Percentiles rank a stretch among this genome's conserved stretches.
Conservation (phyloP, 2,113 vertebrate species). For the Gymnorhina tibicen region DNA sequence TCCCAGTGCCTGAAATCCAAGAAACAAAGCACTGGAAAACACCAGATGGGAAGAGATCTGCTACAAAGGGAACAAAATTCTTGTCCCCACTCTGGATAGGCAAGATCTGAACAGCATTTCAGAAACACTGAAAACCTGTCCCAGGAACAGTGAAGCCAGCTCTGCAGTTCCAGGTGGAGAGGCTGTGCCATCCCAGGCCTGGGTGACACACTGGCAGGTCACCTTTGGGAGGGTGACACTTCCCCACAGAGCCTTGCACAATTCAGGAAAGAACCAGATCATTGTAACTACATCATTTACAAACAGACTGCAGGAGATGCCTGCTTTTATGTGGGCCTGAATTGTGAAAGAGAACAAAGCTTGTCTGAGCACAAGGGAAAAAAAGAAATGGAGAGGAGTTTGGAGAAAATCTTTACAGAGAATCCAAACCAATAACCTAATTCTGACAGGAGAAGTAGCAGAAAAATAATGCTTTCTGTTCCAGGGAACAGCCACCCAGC, state of each 20-base stretch:
- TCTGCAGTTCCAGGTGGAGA: not conserved
- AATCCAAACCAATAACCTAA: not conserved
- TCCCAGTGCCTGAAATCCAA: not conserved
- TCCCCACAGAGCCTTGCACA: not conserved
- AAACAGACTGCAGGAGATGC: not conserved
- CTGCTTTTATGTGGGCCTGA: not conserved
- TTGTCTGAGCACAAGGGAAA: not conserved
- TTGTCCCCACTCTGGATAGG: not conserved
- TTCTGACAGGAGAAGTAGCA: not conserved
- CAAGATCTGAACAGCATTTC: not conserved
- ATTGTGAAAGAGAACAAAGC: not conserved
- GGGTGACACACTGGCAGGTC: not conserved
- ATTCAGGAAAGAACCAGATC: not conserved
- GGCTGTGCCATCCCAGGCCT: not conserved
- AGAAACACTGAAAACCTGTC: not conserved
- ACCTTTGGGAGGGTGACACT: not conserved
- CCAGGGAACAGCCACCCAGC: not conserved
- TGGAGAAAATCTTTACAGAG: not conserved
- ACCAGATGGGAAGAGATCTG: not conserved
- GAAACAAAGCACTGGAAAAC: not conserved
- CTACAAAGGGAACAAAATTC: not conserved
- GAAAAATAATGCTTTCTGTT: not conserved
- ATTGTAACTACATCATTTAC: not conserved
- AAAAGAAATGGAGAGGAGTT: not conserved
- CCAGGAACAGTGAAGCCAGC: not conserved